Conservation (phyloP, 2,113 vertebrate species). For the Cricetomys ansorgei region DNA sequence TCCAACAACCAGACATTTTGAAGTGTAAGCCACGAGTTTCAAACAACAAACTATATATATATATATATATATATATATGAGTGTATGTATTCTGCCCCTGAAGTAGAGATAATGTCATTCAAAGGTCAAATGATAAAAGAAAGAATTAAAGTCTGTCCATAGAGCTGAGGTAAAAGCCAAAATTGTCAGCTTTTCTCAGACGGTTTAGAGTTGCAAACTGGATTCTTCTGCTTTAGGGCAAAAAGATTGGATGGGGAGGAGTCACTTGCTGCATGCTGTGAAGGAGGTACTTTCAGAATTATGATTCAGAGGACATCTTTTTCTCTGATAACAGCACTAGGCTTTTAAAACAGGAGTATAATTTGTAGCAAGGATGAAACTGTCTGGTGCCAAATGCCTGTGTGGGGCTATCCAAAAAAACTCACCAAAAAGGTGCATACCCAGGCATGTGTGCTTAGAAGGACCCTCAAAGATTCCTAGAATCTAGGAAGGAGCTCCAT, state of each 20-base stretch:
- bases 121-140: constrained; percentile 15
- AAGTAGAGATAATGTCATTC: background rate
- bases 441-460: background rate
- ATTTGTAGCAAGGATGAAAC: background rate
- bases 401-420: background rate
- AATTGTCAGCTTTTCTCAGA: background rate
- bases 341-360: background rate
- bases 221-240: background rate
- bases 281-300: background rate
- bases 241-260: background rate
- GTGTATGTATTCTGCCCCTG: background rate
- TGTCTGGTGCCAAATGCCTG: background rate
- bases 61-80: background rate
- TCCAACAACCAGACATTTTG: background rate
- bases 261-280: background rate
- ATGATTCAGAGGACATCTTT: background rate
- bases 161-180: background rate
- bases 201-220: background rate
- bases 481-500: background rate
- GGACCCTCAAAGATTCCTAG: too few species aligned
- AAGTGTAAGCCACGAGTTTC: background rate
- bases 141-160: background rate
- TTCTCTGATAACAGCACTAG: background rate
- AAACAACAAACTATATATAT: background rate
- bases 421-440: background rate